Evolutionary conservation across 2,113 vertebrate species (phyloP), one percentile per base, ranked within the genome.

Genomic region (Manacus vitellinus): DNA sequence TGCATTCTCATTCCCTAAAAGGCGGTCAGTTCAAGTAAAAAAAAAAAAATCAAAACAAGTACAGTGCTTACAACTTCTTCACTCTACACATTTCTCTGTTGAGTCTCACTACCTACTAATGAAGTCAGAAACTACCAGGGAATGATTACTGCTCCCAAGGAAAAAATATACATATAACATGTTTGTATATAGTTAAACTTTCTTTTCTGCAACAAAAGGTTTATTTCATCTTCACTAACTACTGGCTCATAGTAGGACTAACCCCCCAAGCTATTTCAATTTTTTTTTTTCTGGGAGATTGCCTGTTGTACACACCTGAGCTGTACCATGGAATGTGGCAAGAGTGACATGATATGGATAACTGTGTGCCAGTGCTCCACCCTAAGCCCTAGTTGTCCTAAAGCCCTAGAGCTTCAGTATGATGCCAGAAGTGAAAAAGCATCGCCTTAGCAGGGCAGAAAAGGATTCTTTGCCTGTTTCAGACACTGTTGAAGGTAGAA

Each of bases 311-410:
- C 9, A 27, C 9, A 39, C 4, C 25, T 59, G 41, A 75, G 14
- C 30, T 77, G 52, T 49, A 23, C 8, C 24, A 47, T 0, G 0
- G 14, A 59, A 5, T 23, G 9, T 39, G 43, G 41, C 5, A 68
- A 56, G 33, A 33, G 25, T 10, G 28, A 46, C 8, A 12, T 2
- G 0, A 33, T 15, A 21, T 12, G 11, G 12, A 22, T 75, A 56
- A 56, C 14, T 46, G 8, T 25, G 20, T 7, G 4, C 11, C 43
- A 72, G n/a, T 8, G 16, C 17, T 71, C 65, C 17, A 25, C 11
- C 19, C 25, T n/a, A 84, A 37, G 9, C 11, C 44, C 11, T 47
- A 35, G 5, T 4, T 14, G 19, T 78, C 46, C 39, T 43, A 31
- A 59, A 81, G 9, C 22, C 37, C 13, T 59, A 52, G 25, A 58